These are phyloP conservation scores for Sphecodes monilicornis DNA, from an alignment of 2,888 invertebrate genomes.

Conservation along the genomic window DNA sequence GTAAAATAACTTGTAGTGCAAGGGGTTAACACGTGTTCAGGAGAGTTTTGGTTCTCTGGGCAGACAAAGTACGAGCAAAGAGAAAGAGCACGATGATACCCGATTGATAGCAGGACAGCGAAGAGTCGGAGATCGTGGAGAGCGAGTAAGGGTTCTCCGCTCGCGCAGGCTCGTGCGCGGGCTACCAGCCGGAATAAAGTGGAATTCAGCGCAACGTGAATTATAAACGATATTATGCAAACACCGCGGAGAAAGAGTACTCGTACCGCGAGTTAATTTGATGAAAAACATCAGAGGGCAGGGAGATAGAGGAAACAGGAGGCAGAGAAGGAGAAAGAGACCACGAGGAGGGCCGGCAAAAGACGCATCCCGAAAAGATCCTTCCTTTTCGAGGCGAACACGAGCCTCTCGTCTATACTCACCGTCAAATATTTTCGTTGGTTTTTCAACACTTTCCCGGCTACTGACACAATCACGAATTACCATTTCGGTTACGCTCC, in stretches of 20 bases:
- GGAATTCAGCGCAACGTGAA: slow-evolving; percentile 81
- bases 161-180: slow-evolving; percentile 30
- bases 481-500: neutral
- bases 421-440: neutral
- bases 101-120: slow-evolving; percentile 34
- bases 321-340: slow-evolving; percentile 14
- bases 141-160: slow-evolving; percentile 56
- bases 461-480: neutral
- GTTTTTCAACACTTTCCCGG: slow-evolving; percentile 5
- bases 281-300: slow-evolving; percentile 81
- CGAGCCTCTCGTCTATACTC: slow-evolving; percentile 48
- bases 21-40: neutral
- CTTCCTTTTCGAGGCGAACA: slow-evolving; percentile 52
- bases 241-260: slow-evolving; percentile 75
- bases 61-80: neutral
- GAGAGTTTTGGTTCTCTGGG: neutral
- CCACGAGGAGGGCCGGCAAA: slow-evolving; percentile 71
- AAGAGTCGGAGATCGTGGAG: slow-evolving; percentile 36
- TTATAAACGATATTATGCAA: slow-evolving; percentile 83
- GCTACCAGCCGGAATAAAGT: slow-evolving; percentile 74
- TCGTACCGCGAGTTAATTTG: slow-evolving; percentile 80
- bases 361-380: slow-evolving; percentile 75
- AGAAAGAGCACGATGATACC: slow-evolving; percentile 39
- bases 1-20: no score
- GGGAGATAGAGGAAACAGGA: slow-evolving; percentile 45